These are phyloP conservation scores for Ips nitidus DNA, from an alignment of 1,140 invertebrate species.

Conservation along the genomic window DNA sequence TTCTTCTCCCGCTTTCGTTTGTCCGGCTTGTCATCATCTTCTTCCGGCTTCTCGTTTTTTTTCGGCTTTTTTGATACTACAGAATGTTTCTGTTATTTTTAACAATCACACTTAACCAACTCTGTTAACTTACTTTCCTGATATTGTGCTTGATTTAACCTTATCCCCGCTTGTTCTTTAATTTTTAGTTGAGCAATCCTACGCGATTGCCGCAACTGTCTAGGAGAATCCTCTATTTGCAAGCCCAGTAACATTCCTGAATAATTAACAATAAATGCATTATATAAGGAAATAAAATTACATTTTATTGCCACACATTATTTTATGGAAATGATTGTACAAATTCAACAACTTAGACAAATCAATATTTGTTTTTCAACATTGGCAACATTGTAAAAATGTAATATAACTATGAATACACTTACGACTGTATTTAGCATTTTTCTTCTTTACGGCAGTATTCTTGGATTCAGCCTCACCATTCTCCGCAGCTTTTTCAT, in stretches of 20 bases:
- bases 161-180: conserved; percentile 69
- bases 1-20: conserved; percentile 51
- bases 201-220: conserved; percentile 72
- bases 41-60: conserved; percentile 23
- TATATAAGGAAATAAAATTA: background rate
- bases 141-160: background rate
- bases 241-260: conserved; percentile 50
- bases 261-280: conserved; percentile 13
- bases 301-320: background rate
- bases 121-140: conserved; percentile 16
- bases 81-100: background rate
- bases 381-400: no score
- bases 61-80: conserved; percentile 9
- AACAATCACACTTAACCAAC: background rate
- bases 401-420: background rate
- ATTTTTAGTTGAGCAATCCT: conserved; percentile 84
- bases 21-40: conserved; percentile 41
- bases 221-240: conserved; percentile 38
- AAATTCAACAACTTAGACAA: no score
- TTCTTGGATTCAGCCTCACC: conserved; percentile 14
- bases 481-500: conserved; percentile 12
- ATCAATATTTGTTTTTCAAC: no score
- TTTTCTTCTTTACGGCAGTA: conserved; percentile 1
- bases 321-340: no score
- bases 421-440: conserved; percentile 26